Conservation (phyloP, 2,888 invertebrate species). For the Blera fallax region DNA sequence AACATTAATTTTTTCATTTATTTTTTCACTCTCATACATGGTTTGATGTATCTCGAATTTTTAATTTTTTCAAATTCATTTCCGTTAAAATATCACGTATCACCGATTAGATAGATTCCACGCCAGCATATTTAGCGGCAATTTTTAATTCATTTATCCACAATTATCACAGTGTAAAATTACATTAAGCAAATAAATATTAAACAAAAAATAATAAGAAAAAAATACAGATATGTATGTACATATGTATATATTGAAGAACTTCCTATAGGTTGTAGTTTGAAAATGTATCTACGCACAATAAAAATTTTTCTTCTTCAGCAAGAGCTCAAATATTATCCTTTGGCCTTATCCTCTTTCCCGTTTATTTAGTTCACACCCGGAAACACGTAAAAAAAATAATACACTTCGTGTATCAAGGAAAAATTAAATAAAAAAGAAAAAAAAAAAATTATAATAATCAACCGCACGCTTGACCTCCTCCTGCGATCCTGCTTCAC, state of each 20-base stretch:
- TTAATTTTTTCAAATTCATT: slow-evolving; percentile 33
- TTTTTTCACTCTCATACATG: slow-evolving; percentile 43
- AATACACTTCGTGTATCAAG: too few species aligned
- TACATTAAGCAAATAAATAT: not conserved
- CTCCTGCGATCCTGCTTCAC: slow-evolving; percentile 63
- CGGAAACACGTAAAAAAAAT: slow-evolving; percentile 43
- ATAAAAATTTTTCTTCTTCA: not conserved
- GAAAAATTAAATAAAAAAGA: too few species aligned
- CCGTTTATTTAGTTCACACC: slow-evolving; percentile 48
- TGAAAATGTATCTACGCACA: slow-evolving; percentile 34
- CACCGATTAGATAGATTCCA: slow-evolving; percentile 40
- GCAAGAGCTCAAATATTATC: slow-evolving; percentile 32
- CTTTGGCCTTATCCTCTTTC: slow-evolving; percentile 7
- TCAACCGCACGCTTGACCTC: slow-evolving; percentile 41
- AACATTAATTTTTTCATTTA: not conserved
- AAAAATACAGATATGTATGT: too few species aligned
- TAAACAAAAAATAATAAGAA: not conserved
- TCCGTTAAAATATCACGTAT: slow-evolving; percentile 46
- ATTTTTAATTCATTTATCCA: slow-evolving; percentile 34
- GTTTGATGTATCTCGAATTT: slow-evolving; percentile 43
- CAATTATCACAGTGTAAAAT: slow-evolving; percentile 54
- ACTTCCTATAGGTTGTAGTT: slow-evolving; percentile 4
- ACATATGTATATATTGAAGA: too few species aligned
- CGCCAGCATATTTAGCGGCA: not conserved
- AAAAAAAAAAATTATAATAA: slow-evolving; percentile 12